Evolutionary conservation across 2,888 invertebrate species (phyloP).

Genomic region (Salpingus planirostris): DNA sequence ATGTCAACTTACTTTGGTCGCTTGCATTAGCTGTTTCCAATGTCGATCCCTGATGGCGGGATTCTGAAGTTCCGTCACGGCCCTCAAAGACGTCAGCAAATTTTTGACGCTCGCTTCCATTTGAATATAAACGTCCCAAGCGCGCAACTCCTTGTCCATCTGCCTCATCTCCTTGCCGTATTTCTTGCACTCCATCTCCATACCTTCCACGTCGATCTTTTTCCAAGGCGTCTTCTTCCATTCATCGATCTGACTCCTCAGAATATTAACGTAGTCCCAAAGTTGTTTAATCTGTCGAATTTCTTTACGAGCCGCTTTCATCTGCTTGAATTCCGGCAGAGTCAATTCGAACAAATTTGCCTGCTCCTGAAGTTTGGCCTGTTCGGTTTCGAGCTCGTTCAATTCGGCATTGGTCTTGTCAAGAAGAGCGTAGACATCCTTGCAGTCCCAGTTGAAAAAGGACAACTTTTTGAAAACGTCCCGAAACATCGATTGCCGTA

Average conservation of each 20-base stretch:
- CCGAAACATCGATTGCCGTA: slow-evolving; percentile 66
- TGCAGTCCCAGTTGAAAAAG: slow-evolving; percentile 56
- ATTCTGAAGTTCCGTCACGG: slow-evolving; percentile 89
- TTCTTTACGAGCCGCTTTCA: slow-evolving; percentile 68
- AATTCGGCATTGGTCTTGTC: slow-evolving; percentile 63
- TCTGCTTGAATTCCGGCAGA: slow-evolving; percentile 71
- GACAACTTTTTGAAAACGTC: slow-evolving; percentile 57
- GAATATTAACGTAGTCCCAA: slow-evolving; percentile 84
- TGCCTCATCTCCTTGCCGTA: slow-evolving; percentile 76
- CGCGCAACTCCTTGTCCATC: slow-evolving; percentile 72
- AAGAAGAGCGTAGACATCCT: slow-evolving; percentile 57
- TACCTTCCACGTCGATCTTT: slow-evolving; percentile 85
- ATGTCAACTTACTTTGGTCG: slow-evolving; percentile 62
- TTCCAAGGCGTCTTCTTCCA: slow-evolving; percentile 95
- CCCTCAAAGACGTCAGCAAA: slow-evolving; percentile 84
- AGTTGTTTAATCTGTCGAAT: slow-evolving; percentile 67
- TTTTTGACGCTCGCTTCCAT: slow-evolving; percentile 81
- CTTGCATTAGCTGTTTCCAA: slow-evolving; percentile 89
- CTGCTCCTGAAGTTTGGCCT: slow-evolving; percentile 59
- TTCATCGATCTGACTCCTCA: slow-evolving; percentile 73
- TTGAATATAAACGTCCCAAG: slow-evolving; percentile 69
- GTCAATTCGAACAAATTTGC: slow-evolving; percentile 79
- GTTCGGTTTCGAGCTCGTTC: slow-evolving; percentile 56
- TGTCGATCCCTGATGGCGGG: slow-evolving; percentile 89
- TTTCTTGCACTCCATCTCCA: slow-evolving; percentile 89